A percentile compares a stretch with the other conserved stretches of the same genome.
phyloP scores from a whole-genome alignment of 2,113 vertebrate species.

The Syngnathus scovelli region DNA sequence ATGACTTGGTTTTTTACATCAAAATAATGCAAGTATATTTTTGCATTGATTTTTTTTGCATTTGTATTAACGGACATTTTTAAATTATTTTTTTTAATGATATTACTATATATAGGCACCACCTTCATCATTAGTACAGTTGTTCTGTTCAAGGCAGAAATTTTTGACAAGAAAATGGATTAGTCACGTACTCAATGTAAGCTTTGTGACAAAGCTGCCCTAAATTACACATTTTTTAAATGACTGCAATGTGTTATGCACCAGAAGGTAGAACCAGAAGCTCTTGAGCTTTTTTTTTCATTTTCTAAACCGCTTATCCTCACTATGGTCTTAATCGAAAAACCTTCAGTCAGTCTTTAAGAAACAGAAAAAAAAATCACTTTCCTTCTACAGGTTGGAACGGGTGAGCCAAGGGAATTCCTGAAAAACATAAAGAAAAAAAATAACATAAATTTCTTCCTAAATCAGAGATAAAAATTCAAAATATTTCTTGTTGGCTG shows the following conservation, averaged over 20 bases:
- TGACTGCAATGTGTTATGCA: no score
- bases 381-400: slow-evolving; percentile 77
- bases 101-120: background rate
- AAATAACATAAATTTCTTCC: background rate
- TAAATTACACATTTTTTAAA: no score
- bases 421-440: slow-evolving; percentile 66
- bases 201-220: no score
- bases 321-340: background rate
- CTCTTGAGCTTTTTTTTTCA: no score
- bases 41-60: background rate
- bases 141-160: background rate
- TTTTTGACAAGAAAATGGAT: no score
- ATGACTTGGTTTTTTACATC: background rate
- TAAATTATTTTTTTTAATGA: background rate
- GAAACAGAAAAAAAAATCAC: background rate
- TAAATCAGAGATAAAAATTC: background rate
- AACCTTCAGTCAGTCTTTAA: background rate
- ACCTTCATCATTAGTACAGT: background rate
- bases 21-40: background rate
- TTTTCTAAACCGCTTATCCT: no score
- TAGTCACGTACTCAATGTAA: no score
- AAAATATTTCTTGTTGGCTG: background rate
- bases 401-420: slow-evolving; percentile 95
- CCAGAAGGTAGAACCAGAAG: no score
- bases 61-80: background rate